Evolutionary conservation across 2,113 vertebrate species (phyloP).

Genomic region (Leuciscus idus): DNA sequence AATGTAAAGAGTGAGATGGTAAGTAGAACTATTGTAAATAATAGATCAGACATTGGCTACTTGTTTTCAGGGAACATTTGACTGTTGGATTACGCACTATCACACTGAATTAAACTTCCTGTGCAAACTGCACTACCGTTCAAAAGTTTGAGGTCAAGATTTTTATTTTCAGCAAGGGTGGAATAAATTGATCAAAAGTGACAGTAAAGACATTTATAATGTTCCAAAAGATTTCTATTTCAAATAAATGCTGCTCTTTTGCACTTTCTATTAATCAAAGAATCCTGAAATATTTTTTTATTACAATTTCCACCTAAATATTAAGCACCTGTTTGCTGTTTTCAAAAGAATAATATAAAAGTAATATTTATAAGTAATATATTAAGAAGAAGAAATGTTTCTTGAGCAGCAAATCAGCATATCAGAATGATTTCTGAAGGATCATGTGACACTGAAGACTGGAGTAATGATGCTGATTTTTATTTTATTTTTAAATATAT

Average conservation of each 20-base stretch:
- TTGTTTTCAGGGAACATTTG: neutral
- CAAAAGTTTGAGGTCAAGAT: neutral
- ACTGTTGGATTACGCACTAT: neutral
- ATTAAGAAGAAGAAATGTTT: neutral
- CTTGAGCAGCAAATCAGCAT: neutral
- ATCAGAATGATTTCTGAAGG: neutral
- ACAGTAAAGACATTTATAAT: neutral
- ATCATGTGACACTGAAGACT: neutral
- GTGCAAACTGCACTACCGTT: neutral
- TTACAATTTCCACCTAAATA: neutral
- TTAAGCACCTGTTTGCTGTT: neutral
- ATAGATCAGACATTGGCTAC: neutral
- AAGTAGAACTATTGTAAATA: slow-evolving; percentile 2
- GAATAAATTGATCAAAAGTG: neutral
- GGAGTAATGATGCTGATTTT: too few species aligned
- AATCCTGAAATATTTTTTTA: neutral
- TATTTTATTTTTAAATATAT: too few species aligned
- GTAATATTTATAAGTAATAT: neutral
- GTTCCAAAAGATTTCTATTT: neutral
- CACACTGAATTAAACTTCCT: slow-evolving; percentile 16
- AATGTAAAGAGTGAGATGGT: slow-evolving; percentile 2
- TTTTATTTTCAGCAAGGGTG: neutral
- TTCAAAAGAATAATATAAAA: too few species aligned
- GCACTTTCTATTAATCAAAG: neutral
- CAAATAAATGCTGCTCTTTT: neutral